phyloP scores from a whole-genome alignment of 2,797 vertebrate genomes.

The Orestias chungarensis region DNA sequence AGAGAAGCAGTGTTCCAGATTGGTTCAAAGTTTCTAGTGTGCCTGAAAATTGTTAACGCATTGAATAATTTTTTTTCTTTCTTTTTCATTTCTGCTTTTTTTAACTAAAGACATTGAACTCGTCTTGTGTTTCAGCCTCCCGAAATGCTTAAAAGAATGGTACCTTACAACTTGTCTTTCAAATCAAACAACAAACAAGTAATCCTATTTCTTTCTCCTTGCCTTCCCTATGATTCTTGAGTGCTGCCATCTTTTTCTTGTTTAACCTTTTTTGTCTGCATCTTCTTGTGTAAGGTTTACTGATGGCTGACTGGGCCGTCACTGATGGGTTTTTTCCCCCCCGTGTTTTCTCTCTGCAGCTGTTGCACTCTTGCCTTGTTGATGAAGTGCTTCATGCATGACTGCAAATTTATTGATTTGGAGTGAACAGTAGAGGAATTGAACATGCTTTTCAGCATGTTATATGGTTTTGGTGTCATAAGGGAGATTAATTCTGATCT shows the following conservation, averaged over 20 bases:
- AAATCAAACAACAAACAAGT: conserved; percentile 90
- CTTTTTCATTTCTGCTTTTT: not conserved
- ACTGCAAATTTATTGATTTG: conserved; percentile 35
- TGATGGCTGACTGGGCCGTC: conserved; percentile 19
- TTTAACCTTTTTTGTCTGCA: not conserved
- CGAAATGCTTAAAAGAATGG: conserved; percentile 99
- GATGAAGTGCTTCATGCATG: conserved; percentile 23
- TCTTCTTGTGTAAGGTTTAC: conserved; percentile 8
- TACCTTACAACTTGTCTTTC: conserved; percentile 96
- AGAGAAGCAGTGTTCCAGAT: not conserved
- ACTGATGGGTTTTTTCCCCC: conserved; percentile 4
- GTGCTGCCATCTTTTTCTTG: conserved; percentile 27
- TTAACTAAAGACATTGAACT: conserved; percentile 12
- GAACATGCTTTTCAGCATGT: conserved; percentile 9
- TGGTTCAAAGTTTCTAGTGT: not conserved
- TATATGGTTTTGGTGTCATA: not conserved
- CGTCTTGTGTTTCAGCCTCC: conserved; percentile 87
- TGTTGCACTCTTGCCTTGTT: conserved; percentile 12
- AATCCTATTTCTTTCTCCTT: conserved; percentile 84
- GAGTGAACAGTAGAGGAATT: not conserved
- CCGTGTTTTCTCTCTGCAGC: not conserved
- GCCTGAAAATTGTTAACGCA: not conserved
- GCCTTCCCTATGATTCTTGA: conserved; percentile 6
- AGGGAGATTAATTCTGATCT: conserved; percentile 2
- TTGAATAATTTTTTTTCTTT: not conserved